phyloP scores from a whole-genome alignment of 2,797 vertebrate species.

The Brachymystax lenok region DNA sequence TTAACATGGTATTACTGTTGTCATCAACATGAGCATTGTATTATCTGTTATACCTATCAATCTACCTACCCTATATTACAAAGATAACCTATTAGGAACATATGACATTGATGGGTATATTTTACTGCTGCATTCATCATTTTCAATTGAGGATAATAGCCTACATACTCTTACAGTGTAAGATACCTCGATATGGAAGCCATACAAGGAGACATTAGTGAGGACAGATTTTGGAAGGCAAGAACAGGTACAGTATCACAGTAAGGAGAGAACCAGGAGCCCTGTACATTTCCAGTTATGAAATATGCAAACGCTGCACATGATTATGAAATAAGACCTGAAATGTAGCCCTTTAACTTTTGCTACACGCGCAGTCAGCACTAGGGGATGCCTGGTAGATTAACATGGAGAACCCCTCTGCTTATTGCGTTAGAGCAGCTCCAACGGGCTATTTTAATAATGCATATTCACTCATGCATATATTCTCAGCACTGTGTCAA shows the following conservation, averaged over 20 bases:
- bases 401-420: slow-evolving; percentile 53
- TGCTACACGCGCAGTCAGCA: slow-evolving; percentile 63
- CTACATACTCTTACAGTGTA: too few relatives aligned
- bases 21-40: too few relatives aligned
- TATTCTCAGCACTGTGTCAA: slow-evolving; percentile 60
- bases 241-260: not conserved
- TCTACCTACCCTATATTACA: too few relatives aligned
- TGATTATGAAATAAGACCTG: slow-evolving; percentile 61
- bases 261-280: slow-evolving; percentile 23
- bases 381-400: slow-evolving; percentile 60
- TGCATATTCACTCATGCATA: slow-evolving; percentile 74
- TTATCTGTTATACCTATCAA: too few relatives aligned
- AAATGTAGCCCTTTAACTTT: slow-evolving; percentile 54
- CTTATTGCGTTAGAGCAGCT: slow-evolving; percentile 59
- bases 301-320: slow-evolving; percentile 61
- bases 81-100: too few relatives aligned
- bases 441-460: slow-evolving; percentile 71
- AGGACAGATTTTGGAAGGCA: not conserved
- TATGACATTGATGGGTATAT: too few relatives aligned
- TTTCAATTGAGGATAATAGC: too few relatives aligned
- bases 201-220: not conserved
- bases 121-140: too few relatives aligned
- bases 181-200: slow-evolving; percentile 1
- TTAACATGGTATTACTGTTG: too few relatives aligned
- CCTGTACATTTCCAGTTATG: slow-evolving; percentile 22